Percentiles rank a stretch among this genome's conserved stretches.
These are phyloP conservation scores for Netelia virgata DNA, from an alignment of 2,888 invertebrate species.

Conservation along the genomic window DNA sequence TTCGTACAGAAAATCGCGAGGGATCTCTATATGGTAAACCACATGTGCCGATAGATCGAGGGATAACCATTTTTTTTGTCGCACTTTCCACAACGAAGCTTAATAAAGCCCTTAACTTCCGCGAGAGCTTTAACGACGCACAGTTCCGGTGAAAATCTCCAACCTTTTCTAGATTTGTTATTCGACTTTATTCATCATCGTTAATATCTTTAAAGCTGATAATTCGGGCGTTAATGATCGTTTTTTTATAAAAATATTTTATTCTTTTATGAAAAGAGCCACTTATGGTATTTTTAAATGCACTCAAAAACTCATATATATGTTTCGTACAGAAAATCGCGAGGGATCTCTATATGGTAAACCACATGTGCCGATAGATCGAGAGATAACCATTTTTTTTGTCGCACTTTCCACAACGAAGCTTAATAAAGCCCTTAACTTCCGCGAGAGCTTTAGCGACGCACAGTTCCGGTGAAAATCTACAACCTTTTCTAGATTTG, in stretches of 20 bases:
- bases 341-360: constrained; percentile 7
- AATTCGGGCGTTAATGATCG: not conserved
- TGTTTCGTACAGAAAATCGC: constrained; percentile 40
- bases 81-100: too few relatives aligned
- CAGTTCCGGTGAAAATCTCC: too few relatives aligned
- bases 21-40: constrained; percentile 2
- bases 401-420: too few relatives aligned
- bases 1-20: constrained; percentile 40
- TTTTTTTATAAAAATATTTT: not conserved
- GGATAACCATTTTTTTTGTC: not conserved
- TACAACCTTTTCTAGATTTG: too few relatives aligned
- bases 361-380: constrained; percentile 14
- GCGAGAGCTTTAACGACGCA: too few relatives aligned
- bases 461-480: too few relatives aligned
- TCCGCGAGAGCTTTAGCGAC: too few relatives aligned
- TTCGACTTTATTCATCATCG: too few relatives aligned
- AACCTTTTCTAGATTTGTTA: too few relatives aligned
- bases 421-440: not conserved
- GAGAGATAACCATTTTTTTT: not conserved
- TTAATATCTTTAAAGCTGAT: not conserved
- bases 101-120: not conserved
- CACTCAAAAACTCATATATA: constrained; percentile 23
- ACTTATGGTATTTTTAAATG: constrained; percentile 16
- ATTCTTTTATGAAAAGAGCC: not conserved
- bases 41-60: constrained; percentile 11